Base-by-base conservation (phyloP, 2,797 vertebrate genomes). In the Setipinna tenuifilis region DNA sequence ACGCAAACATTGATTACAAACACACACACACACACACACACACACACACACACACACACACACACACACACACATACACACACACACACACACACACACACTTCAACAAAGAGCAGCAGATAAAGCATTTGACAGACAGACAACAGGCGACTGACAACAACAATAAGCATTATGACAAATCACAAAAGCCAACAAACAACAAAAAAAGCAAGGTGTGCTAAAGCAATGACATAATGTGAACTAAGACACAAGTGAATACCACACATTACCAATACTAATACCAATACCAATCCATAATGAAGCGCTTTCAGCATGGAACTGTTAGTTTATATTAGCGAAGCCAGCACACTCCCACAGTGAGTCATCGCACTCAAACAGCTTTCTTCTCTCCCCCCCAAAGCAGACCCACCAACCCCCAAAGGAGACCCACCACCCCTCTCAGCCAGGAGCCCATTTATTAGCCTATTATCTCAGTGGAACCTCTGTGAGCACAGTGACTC, bases 21-120 rank as follows among this genome's bases (percentile, higher is more conserved):
- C 80, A 25, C 44, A 83, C 28, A 85, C 81, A 84, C 75, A 85
- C 85, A 85, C 86, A 84, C 87, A 89, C 88, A 87, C 90, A 82
- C 85, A 86, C 68, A 83, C 85, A 86, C 82, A 83, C n/a, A 25
- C 61, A 19, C 61, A 25, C n/a, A 65, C n/a, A 31, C 62, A 68
- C 62, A 68, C 3, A 75, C 50, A 87, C 90, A 82, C 85, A 83
- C 68, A 83, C 85, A 86, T 82, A 84, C n/a, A 65, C 61, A 19
- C 61, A 65, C n/a, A 65, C 7, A 68, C 62, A 68, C 23, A 68
- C 11, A 75, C 50, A 75, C 68, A 75, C 61, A 41, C 80, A 31
- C 89, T 71, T 19, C 89, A 46, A 88, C n/a, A 65, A 25, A 65
- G 23, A 25, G 6, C 9, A 59, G 17, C 58, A 65, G 35, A 75